Percentiles rank a stretch among this genome's conserved stretches.
Evolutionary conservation across 2,797 vertebrate species (phyloP).

Genomic region (Lindbergichthys nudifrons): DNA sequence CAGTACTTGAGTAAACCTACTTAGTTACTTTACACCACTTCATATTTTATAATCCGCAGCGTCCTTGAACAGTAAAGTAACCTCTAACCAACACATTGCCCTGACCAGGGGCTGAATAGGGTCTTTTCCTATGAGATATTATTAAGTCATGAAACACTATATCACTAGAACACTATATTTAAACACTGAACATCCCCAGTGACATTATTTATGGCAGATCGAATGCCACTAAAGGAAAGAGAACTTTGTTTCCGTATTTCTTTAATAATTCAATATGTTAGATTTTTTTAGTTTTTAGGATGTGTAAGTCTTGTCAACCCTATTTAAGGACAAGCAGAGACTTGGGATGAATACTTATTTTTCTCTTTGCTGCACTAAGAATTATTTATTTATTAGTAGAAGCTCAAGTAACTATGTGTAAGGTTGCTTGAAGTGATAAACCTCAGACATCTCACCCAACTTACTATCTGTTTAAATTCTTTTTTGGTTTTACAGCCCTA

Average conservation of each 20-base stretch:
- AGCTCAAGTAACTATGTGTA: neutral
- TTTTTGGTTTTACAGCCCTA: neutral
- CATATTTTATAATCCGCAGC: neutral
- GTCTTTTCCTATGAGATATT: slow-evolving; percentile 18
- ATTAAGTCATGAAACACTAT: neutral
- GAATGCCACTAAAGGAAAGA: slow-evolving; percentile 5
- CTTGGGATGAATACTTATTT: neutral
- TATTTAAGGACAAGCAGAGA: neutral
- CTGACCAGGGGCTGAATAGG: neutral
- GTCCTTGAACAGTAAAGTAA: slow-evolving; percentile 15
- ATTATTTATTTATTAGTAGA: neutral
- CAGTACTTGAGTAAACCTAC: too few species aligned
- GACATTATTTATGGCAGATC: slow-evolving; percentile 7
- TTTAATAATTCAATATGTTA: neutral
- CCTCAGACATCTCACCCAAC: neutral
- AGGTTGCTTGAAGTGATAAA: neutral
- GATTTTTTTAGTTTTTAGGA: neutral
- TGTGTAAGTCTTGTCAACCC: neutral
- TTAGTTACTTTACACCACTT: too few species aligned
- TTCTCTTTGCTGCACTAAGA: neutral
- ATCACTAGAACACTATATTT: neutral
- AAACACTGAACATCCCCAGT: slow-evolving; percentile 6
- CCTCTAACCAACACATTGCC: slow-evolving; percentile 12
- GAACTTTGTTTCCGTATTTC: neutral
- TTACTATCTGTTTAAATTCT: neutral